A percentile compares a stretch with the other conserved stretches of the same genome.
Evolutionary conservation across 2,113 vertebrate species (phyloP).

Genomic region (Hippoglossus stenolepis): DNA sequence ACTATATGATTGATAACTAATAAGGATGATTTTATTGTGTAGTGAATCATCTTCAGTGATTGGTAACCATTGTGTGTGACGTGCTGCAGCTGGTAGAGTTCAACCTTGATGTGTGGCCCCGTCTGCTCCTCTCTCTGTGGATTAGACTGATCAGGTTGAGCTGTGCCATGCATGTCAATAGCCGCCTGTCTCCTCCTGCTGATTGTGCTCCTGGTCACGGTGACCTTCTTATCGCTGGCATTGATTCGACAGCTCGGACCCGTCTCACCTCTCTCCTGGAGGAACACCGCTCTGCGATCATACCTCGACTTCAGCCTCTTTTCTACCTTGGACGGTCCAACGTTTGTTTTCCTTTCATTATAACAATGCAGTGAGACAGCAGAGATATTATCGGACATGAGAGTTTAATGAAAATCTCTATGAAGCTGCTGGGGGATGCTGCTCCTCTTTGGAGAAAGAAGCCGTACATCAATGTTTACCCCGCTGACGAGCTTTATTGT

Average conservation of each 20-base stretch:
- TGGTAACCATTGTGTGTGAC: conserved; percentile 10
- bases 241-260: conserved; percentile 43
- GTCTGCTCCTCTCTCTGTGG: conserved; percentile 15
- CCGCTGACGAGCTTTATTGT: conserved; percentile 32
- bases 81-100: background rate
- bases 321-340: background rate
- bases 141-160: conserved; percentile 26
- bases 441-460: background rate
- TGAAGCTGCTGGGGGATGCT: conserved; percentile 5
- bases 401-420: conserved; percentile 6
- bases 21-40: background rate
- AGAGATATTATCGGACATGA: background rate
- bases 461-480: conserved; percentile 2
- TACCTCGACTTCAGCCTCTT: too few relatives aligned
- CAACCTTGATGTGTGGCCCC: conserved; percentile 39
- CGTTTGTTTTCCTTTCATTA: background rate
- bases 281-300: background rate
- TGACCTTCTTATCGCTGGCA: conserved; percentile 37
- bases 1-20: too few relatives aligned
- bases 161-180: conserved; percentile 58
- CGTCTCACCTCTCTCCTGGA: conserved; percentile 27
- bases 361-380: background rate
- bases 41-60: background rate
- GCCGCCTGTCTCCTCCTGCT: conserved; percentile 32
- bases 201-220: conserved; percentile 43